These are phyloP conservation scores for Leptarthrus brevirostris DNA, from an alignment of 2,888 invertebrate genomes.

Conservation along the genomic window DNA sequence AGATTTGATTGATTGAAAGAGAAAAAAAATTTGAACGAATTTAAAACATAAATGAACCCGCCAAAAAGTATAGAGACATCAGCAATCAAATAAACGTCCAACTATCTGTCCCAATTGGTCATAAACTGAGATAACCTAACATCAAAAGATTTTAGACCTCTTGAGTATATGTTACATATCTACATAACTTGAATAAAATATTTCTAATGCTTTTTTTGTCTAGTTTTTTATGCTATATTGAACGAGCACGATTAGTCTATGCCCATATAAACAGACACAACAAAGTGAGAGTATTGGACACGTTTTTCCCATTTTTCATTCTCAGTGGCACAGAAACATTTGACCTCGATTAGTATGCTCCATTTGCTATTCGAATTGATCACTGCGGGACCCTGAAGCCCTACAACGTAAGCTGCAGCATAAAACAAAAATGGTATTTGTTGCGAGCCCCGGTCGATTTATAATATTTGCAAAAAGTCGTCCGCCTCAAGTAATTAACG, in stretches of 20 bases:
- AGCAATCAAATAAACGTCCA: no score
- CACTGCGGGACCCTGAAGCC: background rate
- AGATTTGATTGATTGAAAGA: no score
- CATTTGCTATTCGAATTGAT: conserved; percentile 9
- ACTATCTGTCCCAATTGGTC: no score
- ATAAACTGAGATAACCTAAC: no score
- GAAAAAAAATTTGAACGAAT: no score
- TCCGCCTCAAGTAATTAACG: background rate
- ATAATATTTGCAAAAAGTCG: background rate
- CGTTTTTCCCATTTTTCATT: conserved; percentile 30
- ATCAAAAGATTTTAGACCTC: no score
- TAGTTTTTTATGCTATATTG: background rate
- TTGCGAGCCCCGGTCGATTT: background rate
- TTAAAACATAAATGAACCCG: no score
- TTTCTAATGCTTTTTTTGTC: background rate
- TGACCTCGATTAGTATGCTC: conserved; percentile 39
- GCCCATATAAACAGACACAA: conserved; percentile 5
- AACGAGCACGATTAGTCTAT: background rate
- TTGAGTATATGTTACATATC: background rate
- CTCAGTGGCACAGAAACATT: conserved; percentile 10
- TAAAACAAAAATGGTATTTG: background rate
- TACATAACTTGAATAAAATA: background rate
- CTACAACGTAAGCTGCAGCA: background rate
- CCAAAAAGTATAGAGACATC: no score
- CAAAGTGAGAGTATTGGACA: conserved; percentile 16